phyloP scores from a whole-genome alignment of 2,888 invertebrate species.

The Rapana venosa region DNA sequence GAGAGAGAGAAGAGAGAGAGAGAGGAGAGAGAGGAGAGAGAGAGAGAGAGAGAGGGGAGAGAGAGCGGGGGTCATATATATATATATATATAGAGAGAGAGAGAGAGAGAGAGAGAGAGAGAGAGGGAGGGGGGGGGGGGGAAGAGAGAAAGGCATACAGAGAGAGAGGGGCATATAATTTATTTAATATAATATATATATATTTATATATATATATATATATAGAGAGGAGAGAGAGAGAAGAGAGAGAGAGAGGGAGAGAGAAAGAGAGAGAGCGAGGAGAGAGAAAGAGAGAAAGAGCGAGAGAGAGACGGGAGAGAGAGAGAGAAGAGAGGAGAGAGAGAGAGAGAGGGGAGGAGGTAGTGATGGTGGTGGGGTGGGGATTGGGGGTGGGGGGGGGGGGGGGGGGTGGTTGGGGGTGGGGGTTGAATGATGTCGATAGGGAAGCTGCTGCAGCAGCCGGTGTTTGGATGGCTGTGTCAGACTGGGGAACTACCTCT shows the following conservation, averaged over 20 bases:
- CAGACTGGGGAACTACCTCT: no score
- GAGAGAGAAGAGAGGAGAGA: neutral
- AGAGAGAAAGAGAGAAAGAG: neutral
- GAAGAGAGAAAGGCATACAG: neutral
- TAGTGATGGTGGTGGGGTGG: neutral
- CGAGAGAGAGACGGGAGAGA: neutral
- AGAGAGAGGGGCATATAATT: no score
- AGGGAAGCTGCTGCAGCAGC: no score
- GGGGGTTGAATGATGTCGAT: no score
- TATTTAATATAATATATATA: neutral
- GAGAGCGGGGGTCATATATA: no score
- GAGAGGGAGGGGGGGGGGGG: neutral
- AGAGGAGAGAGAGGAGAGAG: neutral
- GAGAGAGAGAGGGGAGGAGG: neutral
- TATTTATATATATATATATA: no score
- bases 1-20: neutral
- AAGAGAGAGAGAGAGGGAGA: neutral
- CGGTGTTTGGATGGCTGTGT: no score
- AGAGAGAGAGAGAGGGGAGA: neutral
- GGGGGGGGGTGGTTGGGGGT: neutral
- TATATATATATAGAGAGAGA: neutral
- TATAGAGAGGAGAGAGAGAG: constrained; percentile 1
- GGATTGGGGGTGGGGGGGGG: neutral
- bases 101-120: constrained; percentile 12
- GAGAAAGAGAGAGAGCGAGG: neutral